These are phyloP conservation scores for Melopsittacus undulatus DNA, from an alignment of 2,797 vertebrate genomes.

Conservation along the genomic window DNA sequence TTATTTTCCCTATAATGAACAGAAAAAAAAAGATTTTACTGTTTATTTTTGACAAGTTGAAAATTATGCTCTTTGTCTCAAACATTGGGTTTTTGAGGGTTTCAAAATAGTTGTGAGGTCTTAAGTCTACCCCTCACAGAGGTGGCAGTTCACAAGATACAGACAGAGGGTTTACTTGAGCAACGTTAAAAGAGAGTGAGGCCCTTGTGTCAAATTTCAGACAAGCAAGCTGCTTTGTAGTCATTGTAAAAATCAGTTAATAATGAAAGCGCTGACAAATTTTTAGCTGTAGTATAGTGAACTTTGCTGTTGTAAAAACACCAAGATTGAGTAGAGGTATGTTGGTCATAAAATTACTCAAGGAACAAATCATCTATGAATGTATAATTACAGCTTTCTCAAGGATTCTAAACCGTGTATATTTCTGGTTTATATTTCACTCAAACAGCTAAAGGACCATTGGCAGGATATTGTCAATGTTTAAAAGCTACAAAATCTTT, in stretches of 20 bases:
- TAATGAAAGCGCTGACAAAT: conserved; percentile 58
- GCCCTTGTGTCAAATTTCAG: conserved; percentile 27
- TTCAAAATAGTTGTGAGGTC: neutral
- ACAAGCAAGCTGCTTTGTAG: conserved; percentile 2
- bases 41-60: neutral
- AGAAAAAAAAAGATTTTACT: neutral
- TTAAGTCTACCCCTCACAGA: neutral
- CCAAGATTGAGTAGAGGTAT: conserved; percentile 30
- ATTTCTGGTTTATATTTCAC: conserved; percentile 65
- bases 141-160: neutral
- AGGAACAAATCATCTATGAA: conserved; percentile 56
- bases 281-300: conserved; percentile 25
- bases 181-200: neutral
- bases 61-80: neutral
- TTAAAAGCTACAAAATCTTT: conserved; percentile 62
- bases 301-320: conserved; percentile 63
- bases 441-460: conserved; percentile 44
- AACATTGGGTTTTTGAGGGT: neutral
- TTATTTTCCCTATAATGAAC: conserved; percentile 45
- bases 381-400: conserved; percentile 67
- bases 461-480: conserved; percentile 36
- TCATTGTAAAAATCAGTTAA: conserved; percentile 47
- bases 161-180: neutral
- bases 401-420: conserved; percentile 55
- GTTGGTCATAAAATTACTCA: conserved; percentile 64